Conservation (phyloP, 2,113 vertebrate species). For the Albula glossodonta region DNA sequence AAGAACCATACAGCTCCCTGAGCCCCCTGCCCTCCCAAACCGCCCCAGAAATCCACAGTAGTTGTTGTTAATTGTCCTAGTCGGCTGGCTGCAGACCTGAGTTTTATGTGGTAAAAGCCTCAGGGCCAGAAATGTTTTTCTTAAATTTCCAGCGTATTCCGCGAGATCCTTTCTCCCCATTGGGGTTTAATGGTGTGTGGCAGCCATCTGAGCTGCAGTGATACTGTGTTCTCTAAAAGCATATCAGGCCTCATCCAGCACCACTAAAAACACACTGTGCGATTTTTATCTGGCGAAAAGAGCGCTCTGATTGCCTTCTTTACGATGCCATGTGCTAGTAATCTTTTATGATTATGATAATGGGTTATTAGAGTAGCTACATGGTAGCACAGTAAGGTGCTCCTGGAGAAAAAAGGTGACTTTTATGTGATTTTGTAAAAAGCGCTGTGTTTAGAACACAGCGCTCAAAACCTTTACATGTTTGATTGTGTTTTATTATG, state of each 20-base stretch:
- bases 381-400: background rate
- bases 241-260: conserved; percentile 10
- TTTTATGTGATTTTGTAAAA: background rate
- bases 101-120: conserved; percentile 20
- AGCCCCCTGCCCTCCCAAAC: background rate
- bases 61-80: conserved; percentile 18
- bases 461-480: background rate
- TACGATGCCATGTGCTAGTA: conserved; percentile 35
- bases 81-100: background rate
- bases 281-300: conserved; percentile 19
- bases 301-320: conserved; percentile 23
- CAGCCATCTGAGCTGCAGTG: background rate
- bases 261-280: conserved; percentile 20
- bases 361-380: conserved; percentile 4
- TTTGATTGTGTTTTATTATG: background rate
- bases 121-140: conserved; percentile 4
- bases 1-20: background rate
- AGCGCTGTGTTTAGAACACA: background rate
- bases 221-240: background rate
- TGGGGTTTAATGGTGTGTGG: conserved; percentile 32
- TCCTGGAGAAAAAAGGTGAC: background rate
- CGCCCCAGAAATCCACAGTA: background rate
- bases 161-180: background rate
- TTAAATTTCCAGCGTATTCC: conserved; percentile 14
- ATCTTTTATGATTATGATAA: conserved; percentile 22